Base-by-base conservation (phyloP, 2,888 invertebrate species). In the Cheilosia pagana region DNA sequence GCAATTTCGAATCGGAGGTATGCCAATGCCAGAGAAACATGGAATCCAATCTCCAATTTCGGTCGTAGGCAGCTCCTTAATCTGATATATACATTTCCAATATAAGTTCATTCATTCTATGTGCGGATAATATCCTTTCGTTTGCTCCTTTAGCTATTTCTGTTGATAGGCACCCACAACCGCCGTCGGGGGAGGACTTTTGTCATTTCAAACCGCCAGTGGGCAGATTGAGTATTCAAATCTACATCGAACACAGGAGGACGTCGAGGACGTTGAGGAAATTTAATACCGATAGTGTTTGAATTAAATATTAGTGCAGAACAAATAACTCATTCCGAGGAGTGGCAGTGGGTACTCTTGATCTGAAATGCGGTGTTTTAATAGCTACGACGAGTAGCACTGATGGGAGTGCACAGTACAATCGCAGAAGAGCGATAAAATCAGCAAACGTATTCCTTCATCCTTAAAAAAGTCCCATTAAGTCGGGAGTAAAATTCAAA, bases 71-170 rank as follows among this genome's bases (percentile, higher is more conserved):
- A 52, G 62, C 50, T 45, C 63, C 50, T 57, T 28, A 53, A 67
- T 65, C 67, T 35, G 71, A 72, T 67, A 78, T 72, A 72, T 62
- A 82, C n/a, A n/a, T n/a, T 77, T 72, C 77, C 77, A 77, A 78
- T 67, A 72, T 53, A 72, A 82, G 67, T 68, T 72, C 41, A 53
- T 21, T 50, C 67, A 72, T 67, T 77, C 60, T 10, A 55, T 71
- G 65, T 23, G 31, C 52, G 48, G 23, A 63, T 63, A 72, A 72
- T 71, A 63, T 75, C 76, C 59, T 81, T 50, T 76, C 76, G 63
- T 63, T 60, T 76, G 63, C 45, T 53, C 50, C 52, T 59, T 31
- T 14, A 35, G 59, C 39, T 41, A 63, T 43, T 21, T 19, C n/a
- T 50, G 14, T 12, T 14, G 39, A 19, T 35, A 28, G 8, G 1